Base-by-base conservation (phyloP, 2,113 vertebrate species). In the Arvicanthis niloticus region DNA sequence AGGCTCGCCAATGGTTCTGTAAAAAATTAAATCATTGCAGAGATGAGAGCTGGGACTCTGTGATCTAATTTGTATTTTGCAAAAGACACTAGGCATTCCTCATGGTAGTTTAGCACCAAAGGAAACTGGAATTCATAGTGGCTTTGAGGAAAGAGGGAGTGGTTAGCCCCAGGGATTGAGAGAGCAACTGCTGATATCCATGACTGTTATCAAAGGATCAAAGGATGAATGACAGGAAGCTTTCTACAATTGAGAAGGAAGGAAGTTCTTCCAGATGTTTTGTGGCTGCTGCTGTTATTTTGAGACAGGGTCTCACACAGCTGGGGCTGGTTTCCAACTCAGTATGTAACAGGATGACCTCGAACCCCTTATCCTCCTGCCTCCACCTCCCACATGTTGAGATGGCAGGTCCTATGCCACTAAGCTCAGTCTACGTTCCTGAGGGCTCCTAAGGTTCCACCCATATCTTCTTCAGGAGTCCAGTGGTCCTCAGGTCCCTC, bases 51-150 rank as follows among this genome's bases (percentile, higher is more conserved):
- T 3, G 2, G 7, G n/a, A 1, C 15, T 53, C 15, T 1, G 1
- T 37, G 0, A 1, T 21, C 29, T 37, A 1, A 5, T 13, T 37
- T 40, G 58, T 7, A 34, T 4, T 3, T 31, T 48, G 85, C 31
- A 16, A n/a, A 40, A 10, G 29, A 22, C 15, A 0, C 24, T 34
- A 45, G 22, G 24, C 9, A 1, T 48, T 1, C 5, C 12, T 21
- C 4, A 0, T 48, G 1, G 0, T 26, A 34, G 42, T 7, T 24
- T 10, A 26, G 45, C 16, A 0, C 7, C 3, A 62, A 62, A 15
- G 8, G 34, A 48, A 48, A n/a, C 7, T 45, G 3, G 19, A 8
- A 1, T 42, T 77, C 22, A 40, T n/a, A 24, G 31, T 56, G 80
- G 58, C 78, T 40, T 13, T 40, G 72, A 48, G 31, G 7, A 5